These are phyloP conservation scores for Papilio protenor DNA, from an alignment of 2,888 invertebrate species.

Conservation along the genomic window DNA sequence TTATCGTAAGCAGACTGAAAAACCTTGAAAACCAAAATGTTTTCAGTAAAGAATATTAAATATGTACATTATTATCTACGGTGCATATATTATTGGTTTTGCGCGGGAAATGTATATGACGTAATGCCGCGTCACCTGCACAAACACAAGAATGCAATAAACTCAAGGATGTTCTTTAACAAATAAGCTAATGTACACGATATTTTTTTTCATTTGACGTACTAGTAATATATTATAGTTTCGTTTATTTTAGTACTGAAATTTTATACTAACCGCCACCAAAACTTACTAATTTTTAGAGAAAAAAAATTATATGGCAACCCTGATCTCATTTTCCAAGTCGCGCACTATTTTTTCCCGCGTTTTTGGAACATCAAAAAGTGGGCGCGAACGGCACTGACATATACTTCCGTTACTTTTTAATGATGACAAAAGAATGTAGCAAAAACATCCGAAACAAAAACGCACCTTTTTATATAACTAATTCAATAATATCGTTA, in stretches of 20 bases:
- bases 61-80: slow-evolving; percentile 11
- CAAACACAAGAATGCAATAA: slow-evolving; percentile 18
- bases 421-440: not conserved
- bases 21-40: not conserved
- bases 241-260: not conserved
- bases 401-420: slow-evolving; percentile 3
- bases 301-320: not conserved
- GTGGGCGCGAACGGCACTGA: slow-evolving; percentile 5
- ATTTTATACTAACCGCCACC: not conserved
- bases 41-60: slow-evolving; percentile 19
- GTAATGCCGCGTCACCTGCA: slow-evolving; percentile 17
- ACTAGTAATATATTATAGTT: not conserved
- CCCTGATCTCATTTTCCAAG: not conserved
- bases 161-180: slow-evolving; percentile 7
- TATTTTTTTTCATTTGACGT: not conserved
- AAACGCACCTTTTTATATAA: not conserved
- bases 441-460: not conserved
- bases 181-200: not conserved
- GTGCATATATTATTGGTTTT: not conserved
- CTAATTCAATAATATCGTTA: not conserved
- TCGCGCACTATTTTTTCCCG: not conserved
- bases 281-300: not conserved
- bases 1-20: not conserved
- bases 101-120: slow-evolving; percentile 30
- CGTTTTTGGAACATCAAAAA: not conserved